Evolutionary conservation across 64 coral and sea anemone genomes (phyloP), one percentile per base, ranked within the genome.

Genomic region (Anthopleura sola): DNA sequence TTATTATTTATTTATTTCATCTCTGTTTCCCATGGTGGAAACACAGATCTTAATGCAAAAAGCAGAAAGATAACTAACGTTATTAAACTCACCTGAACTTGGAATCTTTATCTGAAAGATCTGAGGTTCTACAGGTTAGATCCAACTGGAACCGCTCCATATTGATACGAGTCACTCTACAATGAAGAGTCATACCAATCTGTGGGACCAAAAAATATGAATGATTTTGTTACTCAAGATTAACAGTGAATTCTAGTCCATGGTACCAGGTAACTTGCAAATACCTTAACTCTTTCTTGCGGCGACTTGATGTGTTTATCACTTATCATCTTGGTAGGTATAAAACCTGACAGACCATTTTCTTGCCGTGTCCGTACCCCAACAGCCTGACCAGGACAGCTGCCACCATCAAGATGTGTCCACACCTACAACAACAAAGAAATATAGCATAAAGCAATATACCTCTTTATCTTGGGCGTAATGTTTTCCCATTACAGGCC

Each of bases 351-450:
- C 20, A 99, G 44, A 14, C 97, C 97, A 90, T 88, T 99, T 11
- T 94, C 93, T 33, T 92, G 38, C 40, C 97, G 87, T 2, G 90
- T 88, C 19, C 97, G 84, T 11, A 99, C 97, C 50, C 97, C 97
- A 82, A 95, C 75, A 24, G 93, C 92, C 79, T 99, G 92, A 19
- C 97, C 97, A 9, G 97, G 87, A 75, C 97, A 99, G 75, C 92
- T 95, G 2, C 97, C 97, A 62, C 95, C 95, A 78, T 95, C 97
- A 87, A 99, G 90, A 86, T 99, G 97, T 14, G 90, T 99, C 97
- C 97, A 95, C 66, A 99, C 97, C 97, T 99, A 68, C 2, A 40
- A 60, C 15, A 82, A 83, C 0, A 54, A 16, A 40, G 12, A 23
- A 40, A 38, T 32, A 36, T n/a, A 78, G 14, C 37, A 10, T 24